Percentiles rank a stretch among this genome's conserved stretches.
These are phyloP conservation scores for Brachylomia viminalis DNA, from an alignment of 2,888 invertebrate species.

Conservation along the genomic window DNA sequence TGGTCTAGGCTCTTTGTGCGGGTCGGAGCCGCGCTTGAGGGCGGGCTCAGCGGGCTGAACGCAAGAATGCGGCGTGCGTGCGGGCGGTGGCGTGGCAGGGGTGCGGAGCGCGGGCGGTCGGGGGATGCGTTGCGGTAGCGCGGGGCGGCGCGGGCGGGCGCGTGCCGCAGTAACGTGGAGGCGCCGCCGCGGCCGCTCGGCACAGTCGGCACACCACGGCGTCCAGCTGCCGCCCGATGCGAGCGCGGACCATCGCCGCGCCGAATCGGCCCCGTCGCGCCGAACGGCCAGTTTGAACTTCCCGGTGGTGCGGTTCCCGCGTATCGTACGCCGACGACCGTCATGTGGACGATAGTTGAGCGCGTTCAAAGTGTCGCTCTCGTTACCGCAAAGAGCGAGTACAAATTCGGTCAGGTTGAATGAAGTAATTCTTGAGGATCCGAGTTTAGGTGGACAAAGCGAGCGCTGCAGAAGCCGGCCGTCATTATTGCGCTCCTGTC, in stretches of 20 bases:
- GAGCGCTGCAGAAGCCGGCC: conserved; percentile 50
- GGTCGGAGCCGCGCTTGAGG: conserved; percentile 74
- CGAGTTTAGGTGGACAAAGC: conserved; percentile 63
- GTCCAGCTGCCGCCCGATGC: conserved; percentile 75
- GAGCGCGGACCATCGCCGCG: conserved; percentile 78
- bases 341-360: conserved; percentile 69
- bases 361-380: conserved; percentile 65
- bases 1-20: conserved; percentile 80
- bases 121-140: conserved; percentile 81
- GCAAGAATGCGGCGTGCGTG: conserved; percentile 90
- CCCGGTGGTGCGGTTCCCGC: conserved; percentile 80
- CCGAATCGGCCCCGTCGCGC: conserved; percentile 75
- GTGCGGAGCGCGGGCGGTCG: conserved; percentile 75
- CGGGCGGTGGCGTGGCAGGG: conserved; percentile 79
- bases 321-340: conserved; percentile 73
- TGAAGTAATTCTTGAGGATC: conserved; percentile 67
- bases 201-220: conserved; percentile 76
- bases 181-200: conserved; percentile 88
- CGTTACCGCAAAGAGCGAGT: conserved; percentile 68
- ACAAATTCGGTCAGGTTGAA: conserved; percentile 68
- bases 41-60: conserved; percentile 80
- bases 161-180: conserved; percentile 90
- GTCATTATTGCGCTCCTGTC: conserved; percentile 62
- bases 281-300: conserved; percentile 65
- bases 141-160: conserved; percentile 82